phyloP scores from a whole-genome alignment of 2,888 invertebrate species.

The Caenorhabditis angaria region DNA sequence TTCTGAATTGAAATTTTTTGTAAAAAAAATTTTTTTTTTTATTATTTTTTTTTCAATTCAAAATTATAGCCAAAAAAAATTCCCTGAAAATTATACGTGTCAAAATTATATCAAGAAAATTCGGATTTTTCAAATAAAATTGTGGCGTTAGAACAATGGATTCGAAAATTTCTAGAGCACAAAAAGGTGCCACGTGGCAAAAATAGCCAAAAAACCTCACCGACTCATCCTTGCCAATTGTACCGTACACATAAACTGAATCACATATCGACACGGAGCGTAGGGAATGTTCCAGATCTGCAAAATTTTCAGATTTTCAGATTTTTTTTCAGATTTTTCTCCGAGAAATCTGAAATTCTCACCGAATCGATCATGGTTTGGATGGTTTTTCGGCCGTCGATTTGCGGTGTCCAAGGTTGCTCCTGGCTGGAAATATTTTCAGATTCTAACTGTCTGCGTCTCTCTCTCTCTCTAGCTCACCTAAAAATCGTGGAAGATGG shows the following conservation, averaged over 20 bases:
- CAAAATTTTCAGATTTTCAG: too few species aligned
- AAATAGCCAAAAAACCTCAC: neutral
- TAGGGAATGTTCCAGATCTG: slow-evolving; percentile 38
- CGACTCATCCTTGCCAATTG: neutral
- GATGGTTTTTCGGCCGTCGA: neutral
- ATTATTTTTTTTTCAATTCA: too few species aligned
- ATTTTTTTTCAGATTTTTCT: neutral
- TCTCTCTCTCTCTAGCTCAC: neutral
- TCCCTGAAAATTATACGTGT: too few species aligned
- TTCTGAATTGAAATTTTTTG: too few species aligned
- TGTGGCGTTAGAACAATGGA: too few species aligned
- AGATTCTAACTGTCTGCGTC: neutral
- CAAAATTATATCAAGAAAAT: too few species aligned
- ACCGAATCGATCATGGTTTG: neutral
- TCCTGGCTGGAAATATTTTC: slow-evolving; percentile 1
- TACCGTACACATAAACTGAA: slow-evolving; percentile 38
- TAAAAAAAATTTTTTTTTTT: too few species aligned
- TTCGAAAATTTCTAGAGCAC: slow-evolving; percentile 14
- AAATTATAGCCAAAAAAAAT: too few species aligned
- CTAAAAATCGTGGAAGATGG: neutral
- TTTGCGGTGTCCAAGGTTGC: neutral
- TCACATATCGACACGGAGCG: slow-evolving; percentile 32
- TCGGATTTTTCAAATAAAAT: too few species aligned
- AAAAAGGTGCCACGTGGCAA: neutral
- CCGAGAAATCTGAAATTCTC: neutral